Conservation (phyloP, 2,797 vertebrate species). For the Enteromius afrohamiltoni region DNA sequence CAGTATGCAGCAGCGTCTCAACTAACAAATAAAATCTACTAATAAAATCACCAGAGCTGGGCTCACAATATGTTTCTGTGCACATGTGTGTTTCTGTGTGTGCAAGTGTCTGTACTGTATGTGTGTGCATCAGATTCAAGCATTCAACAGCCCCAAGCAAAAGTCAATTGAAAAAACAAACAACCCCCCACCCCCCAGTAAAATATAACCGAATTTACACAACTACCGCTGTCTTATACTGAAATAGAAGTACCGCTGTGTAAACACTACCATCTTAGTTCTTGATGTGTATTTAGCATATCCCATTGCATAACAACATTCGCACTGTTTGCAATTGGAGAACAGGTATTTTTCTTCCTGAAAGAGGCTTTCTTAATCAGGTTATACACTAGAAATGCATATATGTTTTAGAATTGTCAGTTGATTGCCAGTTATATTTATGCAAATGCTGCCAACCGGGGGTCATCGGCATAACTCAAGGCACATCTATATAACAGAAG, state of each 20-base stretch:
- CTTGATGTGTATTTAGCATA: not conserved
- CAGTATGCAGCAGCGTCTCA: not conserved
- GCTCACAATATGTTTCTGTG: not conserved
- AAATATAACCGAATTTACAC: not conserved
- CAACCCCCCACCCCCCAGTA: not conserved
- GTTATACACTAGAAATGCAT: not conserved
- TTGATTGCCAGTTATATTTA: not conserved
- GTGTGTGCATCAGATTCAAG: not conserved
- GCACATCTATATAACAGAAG: not conserved
- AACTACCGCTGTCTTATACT: not conserved
- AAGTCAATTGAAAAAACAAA: not conserved
- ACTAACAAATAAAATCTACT: not conserved
- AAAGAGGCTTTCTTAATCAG: not conserved
- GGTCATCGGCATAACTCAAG: not conserved
- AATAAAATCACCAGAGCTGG: not conserved
- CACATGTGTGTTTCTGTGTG: not conserved
- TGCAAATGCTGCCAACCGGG: not conserved
- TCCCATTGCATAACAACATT: not conserved
- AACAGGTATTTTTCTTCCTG: not conserved
- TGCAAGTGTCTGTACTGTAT: not conserved
- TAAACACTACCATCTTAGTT: not conserved
- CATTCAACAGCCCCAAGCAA: not conserved
- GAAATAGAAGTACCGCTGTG: not conserved
- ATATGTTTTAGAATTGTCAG: slow-evolving; percentile 1
- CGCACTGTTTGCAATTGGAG: not conserved